These are phyloP conservation scores for Anoplius nigerrimus DNA, from an alignment of 2,888 invertebrate genomes.

Conservation along the genomic window DNA sequence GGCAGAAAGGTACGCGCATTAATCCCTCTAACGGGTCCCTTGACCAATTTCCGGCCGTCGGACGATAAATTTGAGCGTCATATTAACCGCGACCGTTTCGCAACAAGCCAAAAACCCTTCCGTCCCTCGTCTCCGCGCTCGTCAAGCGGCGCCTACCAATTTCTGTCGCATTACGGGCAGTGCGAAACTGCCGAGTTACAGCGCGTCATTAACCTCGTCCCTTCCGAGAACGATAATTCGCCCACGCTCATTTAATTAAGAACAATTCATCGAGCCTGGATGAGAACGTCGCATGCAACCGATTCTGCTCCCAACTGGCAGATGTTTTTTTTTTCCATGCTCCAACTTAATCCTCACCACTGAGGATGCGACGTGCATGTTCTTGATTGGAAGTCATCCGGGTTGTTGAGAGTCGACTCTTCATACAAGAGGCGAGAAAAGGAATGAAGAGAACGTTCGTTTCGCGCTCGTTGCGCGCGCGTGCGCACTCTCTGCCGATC, in stretches of 20 bases:
- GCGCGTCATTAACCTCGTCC: constrained; percentile 35
- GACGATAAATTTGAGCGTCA: constrained; percentile 60
- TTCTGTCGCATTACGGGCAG: constrained; percentile 17
- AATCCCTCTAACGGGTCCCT: constrained; percentile 53
- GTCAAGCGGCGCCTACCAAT: background rate
- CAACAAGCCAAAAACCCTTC: constrained; percentile 31
- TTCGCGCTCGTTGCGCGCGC: too few relatives aligned
- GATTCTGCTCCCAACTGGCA: too few relatives aligned
- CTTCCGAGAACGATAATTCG: constrained; percentile 13
- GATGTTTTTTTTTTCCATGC: too few relatives aligned
- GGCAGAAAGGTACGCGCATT: constrained; percentile 23
- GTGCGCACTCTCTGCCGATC: too few relatives aligned
- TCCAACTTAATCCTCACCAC: too few relatives aligned
- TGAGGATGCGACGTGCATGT: too few relatives aligned
- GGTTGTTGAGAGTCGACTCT: too few relatives aligned
- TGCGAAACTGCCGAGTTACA: constrained; percentile 32
- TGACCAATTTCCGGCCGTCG: constrained; percentile 53
- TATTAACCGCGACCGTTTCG: constrained; percentile 41
- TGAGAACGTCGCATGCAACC: background rate
- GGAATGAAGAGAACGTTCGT: too few relatives aligned
- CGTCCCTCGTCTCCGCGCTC: background rate
- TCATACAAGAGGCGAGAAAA: too few relatives aligned
- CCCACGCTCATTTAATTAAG: constrained; percentile 27
- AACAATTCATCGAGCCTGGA: constrained; percentile 26
- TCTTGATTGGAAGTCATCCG: too few relatives aligned